Percentiles rank a stretch among this genome's conserved stretches.
Evolutionary conservation across 2,113 vertebrate species (phyloP).

Genomic region (Eolophus roseicapilla): DNA sequence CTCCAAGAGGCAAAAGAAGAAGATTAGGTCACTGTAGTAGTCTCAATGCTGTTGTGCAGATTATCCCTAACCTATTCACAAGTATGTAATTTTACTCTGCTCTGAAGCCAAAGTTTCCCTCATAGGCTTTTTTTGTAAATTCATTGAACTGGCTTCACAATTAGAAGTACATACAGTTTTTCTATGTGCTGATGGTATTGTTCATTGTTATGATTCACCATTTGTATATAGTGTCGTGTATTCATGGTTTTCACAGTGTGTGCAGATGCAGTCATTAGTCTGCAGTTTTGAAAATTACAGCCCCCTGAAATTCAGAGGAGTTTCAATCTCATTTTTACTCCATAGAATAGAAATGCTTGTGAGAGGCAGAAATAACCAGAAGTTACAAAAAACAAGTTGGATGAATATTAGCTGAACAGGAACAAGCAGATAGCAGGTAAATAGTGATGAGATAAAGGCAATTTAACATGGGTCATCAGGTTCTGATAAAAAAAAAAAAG

Average conservation of each 20-base stretch:
- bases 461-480: not conserved
- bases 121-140: not conserved
- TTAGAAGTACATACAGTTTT: not conserved
- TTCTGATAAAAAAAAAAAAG: not conserved
- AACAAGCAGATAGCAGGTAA: not conserved
- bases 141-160: not conserved
- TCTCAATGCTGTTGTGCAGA: not conserved
- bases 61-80: not conserved
- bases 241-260: not conserved
- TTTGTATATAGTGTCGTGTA: not conserved
- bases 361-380: not conserved
- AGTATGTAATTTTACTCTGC: not conserved
- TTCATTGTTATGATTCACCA: not conserved
- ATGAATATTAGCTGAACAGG: not conserved
- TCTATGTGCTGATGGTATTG: not conserved
- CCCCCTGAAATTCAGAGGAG: not conserved
- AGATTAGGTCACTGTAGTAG: not conserved
- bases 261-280: not conserved
- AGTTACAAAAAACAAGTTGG: not conserved
- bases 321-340: not conserved
- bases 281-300: not conserved
- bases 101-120: slow-evolving; percentile 2
- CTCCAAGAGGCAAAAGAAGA: not conserved
- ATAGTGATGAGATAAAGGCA: not conserved
- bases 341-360: not conserved